These are phyloP conservation scores for Mayetiola destructor DNA, from an alignment of 2,888 invertebrate genomes.

Conservation along the genomic window DNA sequence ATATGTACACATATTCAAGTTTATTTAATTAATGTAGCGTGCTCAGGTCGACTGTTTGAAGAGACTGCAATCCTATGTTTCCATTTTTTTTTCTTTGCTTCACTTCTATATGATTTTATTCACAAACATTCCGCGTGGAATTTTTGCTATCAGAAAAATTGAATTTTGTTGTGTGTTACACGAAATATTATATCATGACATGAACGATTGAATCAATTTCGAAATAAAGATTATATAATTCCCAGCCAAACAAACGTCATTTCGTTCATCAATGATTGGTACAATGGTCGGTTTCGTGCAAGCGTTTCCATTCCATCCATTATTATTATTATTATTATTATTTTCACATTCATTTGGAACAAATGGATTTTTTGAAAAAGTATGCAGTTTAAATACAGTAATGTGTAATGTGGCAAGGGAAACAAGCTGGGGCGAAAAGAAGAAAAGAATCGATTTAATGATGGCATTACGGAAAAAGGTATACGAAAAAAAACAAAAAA, in stretches of 20 bases:
- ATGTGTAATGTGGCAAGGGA: no score
- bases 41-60: no score
- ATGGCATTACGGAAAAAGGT: background rate
- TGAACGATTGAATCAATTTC: background rate
- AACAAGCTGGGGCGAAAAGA: background rate
- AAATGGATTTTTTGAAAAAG: background rate
- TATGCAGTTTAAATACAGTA: background rate
- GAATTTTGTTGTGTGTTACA: slow-evolving; percentile 12
- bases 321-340: no score
- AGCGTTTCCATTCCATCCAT: background rate
- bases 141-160: no score
- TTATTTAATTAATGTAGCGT: background rate
- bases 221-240: background rate
- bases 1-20: no score
- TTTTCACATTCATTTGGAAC: background rate
- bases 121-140: background rate
- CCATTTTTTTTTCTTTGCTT: background rate
- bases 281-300: background rate
- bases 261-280: no score
- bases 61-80: no score
- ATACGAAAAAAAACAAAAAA: background rate
- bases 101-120: background rate
- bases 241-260: background rate
- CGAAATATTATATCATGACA: background rate
- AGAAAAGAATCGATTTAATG: background rate